Percentiles rank a stretch among this genome's conserved stretches.
Conservation (phyloP, 2,113 vertebrate genomes). For the Sclerurus mexicanus region DNA sequence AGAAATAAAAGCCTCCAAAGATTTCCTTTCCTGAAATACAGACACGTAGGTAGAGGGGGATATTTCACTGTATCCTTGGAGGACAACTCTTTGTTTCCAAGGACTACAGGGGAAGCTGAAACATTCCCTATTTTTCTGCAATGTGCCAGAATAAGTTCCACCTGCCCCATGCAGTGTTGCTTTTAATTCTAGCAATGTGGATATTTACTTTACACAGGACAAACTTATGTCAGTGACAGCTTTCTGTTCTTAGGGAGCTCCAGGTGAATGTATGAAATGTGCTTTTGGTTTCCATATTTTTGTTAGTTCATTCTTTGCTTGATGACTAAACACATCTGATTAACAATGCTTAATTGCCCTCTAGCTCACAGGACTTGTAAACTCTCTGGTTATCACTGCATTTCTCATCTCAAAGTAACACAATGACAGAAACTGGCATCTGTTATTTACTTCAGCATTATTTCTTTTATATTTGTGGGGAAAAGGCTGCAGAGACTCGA, state of each 20-base stretch:
- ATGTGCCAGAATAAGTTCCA: neutral
- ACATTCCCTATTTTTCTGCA: neutral
- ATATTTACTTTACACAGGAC: accelerated
- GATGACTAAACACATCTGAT: neutral
- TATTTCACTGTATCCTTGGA: neutral
- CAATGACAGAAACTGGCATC: neutral
- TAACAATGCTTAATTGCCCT: neutral
- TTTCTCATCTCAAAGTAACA: neutral
- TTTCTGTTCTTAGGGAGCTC: neutral
- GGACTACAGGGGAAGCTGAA: neutral
- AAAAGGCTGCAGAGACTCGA: neutral
- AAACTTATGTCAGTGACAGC: neutral
- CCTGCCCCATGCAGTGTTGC: neutral
- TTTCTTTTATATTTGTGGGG: neutral
- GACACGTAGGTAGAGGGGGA: neutral
- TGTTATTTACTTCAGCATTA: neutral
- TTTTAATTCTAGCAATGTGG: neutral
- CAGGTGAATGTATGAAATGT: neutral
- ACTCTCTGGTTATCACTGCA: neutral
- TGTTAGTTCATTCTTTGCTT: neutral
- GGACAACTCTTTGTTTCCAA: neutral
- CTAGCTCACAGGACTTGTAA: neutral
- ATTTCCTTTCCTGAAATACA: neutral
- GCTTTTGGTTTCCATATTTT: neutral
- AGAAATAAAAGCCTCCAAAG: neutral